Base-by-base conservation (phyloP, 1,140 invertebrate genomes). In the Paracyclopina nana region DNA sequence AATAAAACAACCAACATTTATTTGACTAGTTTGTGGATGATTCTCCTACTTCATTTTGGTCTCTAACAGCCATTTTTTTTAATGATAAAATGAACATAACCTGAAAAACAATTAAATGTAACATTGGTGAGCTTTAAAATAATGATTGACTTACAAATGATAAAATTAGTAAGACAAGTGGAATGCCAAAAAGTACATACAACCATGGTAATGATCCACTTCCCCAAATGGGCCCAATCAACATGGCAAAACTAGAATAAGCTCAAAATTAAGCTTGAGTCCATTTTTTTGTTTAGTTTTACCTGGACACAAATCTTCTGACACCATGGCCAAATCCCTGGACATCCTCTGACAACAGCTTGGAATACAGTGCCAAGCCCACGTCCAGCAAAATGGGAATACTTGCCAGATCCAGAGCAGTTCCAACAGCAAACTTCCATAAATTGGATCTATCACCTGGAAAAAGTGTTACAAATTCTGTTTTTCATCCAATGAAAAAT, bases 351-450 rank as follows among this genome's bases (percentile, higher is more conserved):
- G n/a, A 16, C n/a, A 38, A n/a, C 20, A 38, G 34, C 20, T 38
- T 38, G 34, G 34, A 16, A 20, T 16, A 20, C 14, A 38, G 34
- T 38, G 34, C 14, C 34, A 38, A 9, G 34, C n/a, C 34, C n/a
- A 38, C 20, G 20, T 38, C 34, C 9, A 38, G 20, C 34, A 55
- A 49, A 9, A 45, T 34, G 18, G 54, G 43, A 26, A 54, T 55
- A 1, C 54, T 52, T 29, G 53, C 45, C 6, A 55, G 30, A 50
- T 55, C 54, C 20, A 55, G 14, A 5, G 50, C 18, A 44, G 45
- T 44, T 11, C 52, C 52, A 12, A 55, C 22, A 16, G 50, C 53
- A 28, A 55, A 50, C 43, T 46, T 48, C 6, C 11, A 14, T 24
- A 55, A 27, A 16, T 44, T 53, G 18, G 16, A 26, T 24, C 4